These are phyloP conservation scores for Brachyalestes nurse DNA, from an alignment of 2,797 vertebrate genomes.

Conservation along the genomic window DNA sequence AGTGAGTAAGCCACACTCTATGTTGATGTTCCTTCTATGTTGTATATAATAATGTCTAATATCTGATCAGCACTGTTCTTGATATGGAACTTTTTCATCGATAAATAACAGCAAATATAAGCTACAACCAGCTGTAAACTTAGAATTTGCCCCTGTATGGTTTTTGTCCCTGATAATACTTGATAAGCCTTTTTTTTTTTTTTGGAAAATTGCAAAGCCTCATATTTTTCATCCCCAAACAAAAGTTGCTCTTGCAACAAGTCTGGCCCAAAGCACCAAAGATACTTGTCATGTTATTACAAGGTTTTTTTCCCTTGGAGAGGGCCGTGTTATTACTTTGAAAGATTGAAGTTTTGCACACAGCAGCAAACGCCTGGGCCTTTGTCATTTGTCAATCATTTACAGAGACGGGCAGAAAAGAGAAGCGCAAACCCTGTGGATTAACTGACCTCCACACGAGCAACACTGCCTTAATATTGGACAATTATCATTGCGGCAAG, in stretches of 20 bases:
- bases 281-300: slow-evolving; percentile 7
- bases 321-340: slow-evolving; percentile 18
- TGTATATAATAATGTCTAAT: too few relatives aligned
- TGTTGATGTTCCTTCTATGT: too few relatives aligned
- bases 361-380: slow-evolving; percentile 1
- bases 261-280: slow-evolving; percentile 11
- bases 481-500: slow-evolving; percentile 4
- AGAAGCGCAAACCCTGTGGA: slow-evolving; percentile 10
- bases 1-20: too few relatives aligned
- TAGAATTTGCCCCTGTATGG: too few relatives aligned
- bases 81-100: too few relatives aligned
- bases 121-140: too few relatives aligned
- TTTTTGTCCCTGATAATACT: too few relatives aligned
- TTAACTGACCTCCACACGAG: slow-evolving; percentile 16
- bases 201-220: neutral
- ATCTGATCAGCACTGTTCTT: too few relatives aligned
- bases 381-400: slow-evolving; percentile 28
- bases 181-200: neutral
- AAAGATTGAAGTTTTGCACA: slow-evolving; percentile 25
- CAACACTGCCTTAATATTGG: neutral
- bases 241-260: neutral
- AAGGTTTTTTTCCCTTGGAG: slow-evolving; percentile 13
- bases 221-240: slow-evolving; percentile 6
- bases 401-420: neutral
- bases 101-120: too few relatives aligned